A percentile compares a stretch with the other conserved stretches of the same genome.
phyloP scores from a whole-genome alignment of 2,113 vertebrate genomes.

The Mungos mungo region DNA sequence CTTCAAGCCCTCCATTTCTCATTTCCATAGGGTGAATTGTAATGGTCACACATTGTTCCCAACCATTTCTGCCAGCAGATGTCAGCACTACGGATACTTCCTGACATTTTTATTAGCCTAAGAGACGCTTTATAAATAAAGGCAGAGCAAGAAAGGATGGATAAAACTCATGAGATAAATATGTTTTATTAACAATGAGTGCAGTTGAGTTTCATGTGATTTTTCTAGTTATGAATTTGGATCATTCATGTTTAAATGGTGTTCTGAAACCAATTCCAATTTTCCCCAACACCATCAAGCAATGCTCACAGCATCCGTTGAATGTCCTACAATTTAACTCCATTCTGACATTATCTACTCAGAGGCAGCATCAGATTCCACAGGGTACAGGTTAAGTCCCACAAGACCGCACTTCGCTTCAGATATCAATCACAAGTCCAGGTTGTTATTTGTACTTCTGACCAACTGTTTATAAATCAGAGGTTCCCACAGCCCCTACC shows the following conservation, averaged over 20 bases:
- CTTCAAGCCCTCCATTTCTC: rapidly evolving
- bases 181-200: not conserved
- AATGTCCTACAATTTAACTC: not conserved
- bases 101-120: constrained; percentile 37
- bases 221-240: constrained; percentile 5
- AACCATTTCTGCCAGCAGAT: constrained; percentile 50
- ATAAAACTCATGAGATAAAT: not conserved
- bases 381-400: not conserved
- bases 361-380: not conserved
- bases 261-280: not conserved
- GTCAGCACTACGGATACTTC: constrained; percentile 41
- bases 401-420: not conserved
- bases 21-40: not conserved
- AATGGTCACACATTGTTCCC: not conserved
- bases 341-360: not conserved
- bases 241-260: not conserved
- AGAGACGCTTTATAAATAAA: not conserved
- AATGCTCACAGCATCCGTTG: not conserved
- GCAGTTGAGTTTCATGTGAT: not conserved
- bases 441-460: not conserved
- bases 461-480: not conserved
- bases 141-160: not conserved
- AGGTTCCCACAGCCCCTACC: not conserved
- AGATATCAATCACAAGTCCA: not conserved
- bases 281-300: not conserved